Base-by-base conservation (phyloP, 2,113 vertebrate genomes). In the Ascaphus truei region DNA sequence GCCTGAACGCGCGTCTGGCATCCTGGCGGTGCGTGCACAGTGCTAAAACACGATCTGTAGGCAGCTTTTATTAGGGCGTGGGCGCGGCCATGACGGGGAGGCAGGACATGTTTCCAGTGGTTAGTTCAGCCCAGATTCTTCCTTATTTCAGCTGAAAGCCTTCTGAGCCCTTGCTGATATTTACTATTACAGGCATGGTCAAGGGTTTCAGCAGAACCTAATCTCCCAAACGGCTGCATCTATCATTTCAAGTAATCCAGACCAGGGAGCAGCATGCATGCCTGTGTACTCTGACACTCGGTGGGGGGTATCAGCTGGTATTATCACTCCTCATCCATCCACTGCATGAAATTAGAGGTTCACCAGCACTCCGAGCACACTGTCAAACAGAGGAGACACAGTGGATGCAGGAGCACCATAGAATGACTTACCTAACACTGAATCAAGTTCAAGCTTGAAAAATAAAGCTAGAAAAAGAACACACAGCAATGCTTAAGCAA, bases 231-330 rank as follows among this genome's bases (percentile, higher is more conserved):
- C 82, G 81, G 68, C 57, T 39, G 75, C 74, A 75, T 80, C 85
- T 75, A 55, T 84, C 88, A 83, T 79, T 82, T 83, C 81, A 85
- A 89, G 0, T 87, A 88, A 88, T 88, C 87, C 86, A 78, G 31
- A 75, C 52, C 20, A 79, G 76, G 81, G 78, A 75, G 72, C 56
- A 64, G 64, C 76, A 34, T 0, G 71, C 73, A 67, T 50, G 72
- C 59, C 68, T 0, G 11, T 68, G 58, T 76, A 45, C 76, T 73
- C 72, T 75, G 75, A 78, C 79, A 75, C 64, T 73, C 48, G n/a
- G 26, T 37, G 59, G 52, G n/a, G n/a, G 72, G 2, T 76, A 71
- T 86, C 82, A 75, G 53, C 77, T 77, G 60, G 71, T 81, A 72
- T 74, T 72, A 76, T 64, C 72, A 39, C 50, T 39, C 62, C 75